A percentile compares a stretch with the other conserved stretches of the same genome.
Evolutionary conservation across 2,888 invertebrate genomes (phyloP).

Genomic region (Mythimna pallens): DNA sequence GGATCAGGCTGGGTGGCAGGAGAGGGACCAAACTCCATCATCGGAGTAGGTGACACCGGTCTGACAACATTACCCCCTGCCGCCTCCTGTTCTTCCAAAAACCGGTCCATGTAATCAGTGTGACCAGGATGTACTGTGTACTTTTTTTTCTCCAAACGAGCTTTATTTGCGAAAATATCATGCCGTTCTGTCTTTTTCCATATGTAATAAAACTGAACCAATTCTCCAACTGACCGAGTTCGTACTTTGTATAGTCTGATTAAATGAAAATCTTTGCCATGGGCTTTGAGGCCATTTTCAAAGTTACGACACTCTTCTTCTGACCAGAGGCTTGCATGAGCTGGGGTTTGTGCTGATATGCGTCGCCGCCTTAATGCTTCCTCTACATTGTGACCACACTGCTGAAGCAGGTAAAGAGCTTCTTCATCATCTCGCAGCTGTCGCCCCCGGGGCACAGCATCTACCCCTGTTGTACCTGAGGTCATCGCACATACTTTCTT

Average conservation of each 20-base stretch:
- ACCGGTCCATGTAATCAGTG: conserved; percentile 98
- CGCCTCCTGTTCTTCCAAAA: conserved; percentile 96
- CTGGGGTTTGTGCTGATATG: conserved; percentile 93
- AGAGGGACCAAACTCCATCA: conserved; percentile 86
- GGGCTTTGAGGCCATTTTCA: conserved; percentile 97
- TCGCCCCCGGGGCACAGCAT: conserved; percentile 93
- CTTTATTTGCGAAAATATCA: conserved; percentile 97
- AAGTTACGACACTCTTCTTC: conserved; percentile 99
- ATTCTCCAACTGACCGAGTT: conserved; percentile 98
- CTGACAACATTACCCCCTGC: conserved; percentile 91
- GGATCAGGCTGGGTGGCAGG: conserved; percentile 87
- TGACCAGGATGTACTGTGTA: conserved; percentile 97
- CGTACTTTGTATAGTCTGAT: conserved; percentile 98
- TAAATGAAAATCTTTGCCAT: conserved; percentile 98
- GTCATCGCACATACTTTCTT: conserved; percentile 90
- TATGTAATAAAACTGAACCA: conserved; percentile 98
- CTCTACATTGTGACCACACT: conserved; percentile 98
- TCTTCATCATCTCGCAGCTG: conserved; percentile 97
- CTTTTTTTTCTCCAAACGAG: conserved; percentile 97
- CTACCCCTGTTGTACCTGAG: conserved; percentile 81
- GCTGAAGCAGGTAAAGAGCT: conserved; percentile 96
- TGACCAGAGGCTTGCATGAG: conserved; percentile 97
- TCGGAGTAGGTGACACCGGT: conserved; percentile 92
- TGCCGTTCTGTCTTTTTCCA: conserved; percentile 99
- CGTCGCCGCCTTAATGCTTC: conserved; percentile 96